Evolutionary conservation across 2,888 invertebrate species (phyloP), one percentile per base, ranked within the genome.

Genomic region (Nomada fabriciana): DNA sequence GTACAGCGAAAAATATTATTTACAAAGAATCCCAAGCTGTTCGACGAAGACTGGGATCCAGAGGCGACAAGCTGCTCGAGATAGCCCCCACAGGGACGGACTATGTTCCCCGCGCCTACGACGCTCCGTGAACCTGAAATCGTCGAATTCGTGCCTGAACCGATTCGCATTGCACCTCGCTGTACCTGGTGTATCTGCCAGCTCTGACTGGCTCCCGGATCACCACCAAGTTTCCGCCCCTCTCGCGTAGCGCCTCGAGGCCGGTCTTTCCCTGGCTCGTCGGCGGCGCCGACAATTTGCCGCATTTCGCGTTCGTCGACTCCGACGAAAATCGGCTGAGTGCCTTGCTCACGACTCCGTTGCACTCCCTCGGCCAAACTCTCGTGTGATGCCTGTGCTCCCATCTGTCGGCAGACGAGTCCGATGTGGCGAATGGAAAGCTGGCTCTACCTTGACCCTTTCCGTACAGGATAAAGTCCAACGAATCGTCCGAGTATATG

Each of bases 141-240:
- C 94, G 92, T 61, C 94, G 93, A 79, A 94, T 94, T 64, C 94
- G 90, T 47, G 94, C 94, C 86, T 94, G 94, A 3, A 94, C 94
- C 36, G 94, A 94, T 81, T 94, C 94, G 89, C 94, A 94, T 80
- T 94, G 94, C 59, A 94, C 94, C 83, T 94, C 94, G 88, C 94
- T 94, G 89, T 94, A 94, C 70, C 94, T 92, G 52, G 94, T 93
- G 88, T 94, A 94, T 52, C 93, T 91, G 18, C 94, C 94, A 3
- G 94, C 94, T 60, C 94, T 90, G 9, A 94, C 94, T 0, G 94
- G 94, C 85, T 94, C 94, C 47, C 94, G 91, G 23, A 94, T 94
- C 47, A 94, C 94, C 42, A 94, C 94, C 53, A 94, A 84, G 79
- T 94, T 94, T 2, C 94, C 94, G 25, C 94, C 94, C 25, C 93